Evolutionary conservation across 2,888 invertebrate genomes (phyloP).

Genomic region (Eristalis tenax): DNA sequence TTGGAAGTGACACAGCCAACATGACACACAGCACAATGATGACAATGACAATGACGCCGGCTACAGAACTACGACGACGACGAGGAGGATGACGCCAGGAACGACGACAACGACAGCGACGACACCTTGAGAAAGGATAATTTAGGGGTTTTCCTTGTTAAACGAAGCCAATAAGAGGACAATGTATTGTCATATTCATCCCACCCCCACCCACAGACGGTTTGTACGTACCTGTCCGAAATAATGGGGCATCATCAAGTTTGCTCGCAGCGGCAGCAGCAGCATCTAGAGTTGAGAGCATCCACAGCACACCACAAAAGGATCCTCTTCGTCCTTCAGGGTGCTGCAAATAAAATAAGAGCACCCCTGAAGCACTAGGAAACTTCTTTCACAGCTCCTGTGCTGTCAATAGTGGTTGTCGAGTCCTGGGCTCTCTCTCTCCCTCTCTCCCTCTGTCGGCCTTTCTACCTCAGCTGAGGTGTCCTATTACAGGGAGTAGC

Average conservation of each 20-base stretch:
- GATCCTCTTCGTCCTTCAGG: constrained; percentile 56
- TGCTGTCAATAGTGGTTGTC: constrained; percentile 53
- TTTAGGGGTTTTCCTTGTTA: constrained; percentile 70
- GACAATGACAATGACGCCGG: constrained; percentile 58
- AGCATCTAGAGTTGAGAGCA: background rate
- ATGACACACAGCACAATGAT: constrained; percentile 65
- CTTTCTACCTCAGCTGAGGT: constrained; percentile 13
- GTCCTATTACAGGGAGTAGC: constrained; percentile 57
- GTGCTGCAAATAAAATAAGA: constrained; percentile 65
- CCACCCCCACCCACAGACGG: constrained; percentile 6
- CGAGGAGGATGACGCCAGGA: background rate
- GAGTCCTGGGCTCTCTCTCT: constrained; percentile 5
- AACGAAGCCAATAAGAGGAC: constrained; percentile 62
- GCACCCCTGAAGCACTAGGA: constrained; percentile 47
- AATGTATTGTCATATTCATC: constrained; percentile 70
- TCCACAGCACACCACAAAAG: constrained; percentile 63
- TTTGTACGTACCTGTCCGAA: constrained; percentile 58
- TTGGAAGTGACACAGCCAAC: constrained; percentile 68
- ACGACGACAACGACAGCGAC: constrained; percentile 28
- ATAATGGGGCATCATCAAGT: constrained; percentile 69
- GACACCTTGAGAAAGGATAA: constrained; percentile 71
- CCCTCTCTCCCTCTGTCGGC: background rate
- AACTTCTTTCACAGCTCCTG: constrained; percentile 51
- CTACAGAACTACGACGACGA: constrained; percentile 8
- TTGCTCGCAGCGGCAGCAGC: constrained; percentile 43